Base-by-base conservation (phyloP, 2,113 vertebrate species). In the Conger conger region DNA sequence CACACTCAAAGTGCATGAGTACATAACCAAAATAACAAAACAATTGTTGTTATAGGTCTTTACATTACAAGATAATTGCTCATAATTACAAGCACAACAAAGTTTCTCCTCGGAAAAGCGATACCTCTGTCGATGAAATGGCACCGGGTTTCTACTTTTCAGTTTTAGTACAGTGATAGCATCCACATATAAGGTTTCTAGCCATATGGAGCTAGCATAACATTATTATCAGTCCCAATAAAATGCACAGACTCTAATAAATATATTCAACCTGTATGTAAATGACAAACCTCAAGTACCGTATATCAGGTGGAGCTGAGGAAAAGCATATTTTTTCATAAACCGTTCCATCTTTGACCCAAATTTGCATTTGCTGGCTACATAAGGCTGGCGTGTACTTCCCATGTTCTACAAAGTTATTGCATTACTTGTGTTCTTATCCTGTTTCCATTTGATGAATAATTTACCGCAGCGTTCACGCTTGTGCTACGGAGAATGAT, bases 401-500 rank as follows among this genome's bases (percentile, higher is more conserved):
- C 78, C 60, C 45, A 81, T 81, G 83, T 82, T 82, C 18, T 35
- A 40, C 33, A 33, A 76, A 36, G 30, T 82, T 80, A 27, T 35
- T 15, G 45, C 60, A 50, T 82, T 76, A 77, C 82, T 80, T 13
- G 42, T 13, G 53, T 76, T 83, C 57, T 80, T 20, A 38, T 27
- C 33, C 1, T 76, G 33, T 54, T 33, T 82, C 23, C 11, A 35
- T 50, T 81, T 84, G 27, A 86, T 79, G 50, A 86, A 85, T 86
- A 37, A 86, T 85, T 86, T 86, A 83, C 85, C 73, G 33, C 9
- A 80, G 73, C 82, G 35, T 76, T 76, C 63, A 73, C 53, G 50
- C 80, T n/a, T 40, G 4, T 5, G 82, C 27, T 8, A 40, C 5
- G 15, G 54, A 45, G 20, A 45, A 40, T 23, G 76, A 40, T 79